Percentiles rank a stretch among this genome's conserved stretches.
Conservation (phyloP, 2,113 vertebrate genomes). For the Ciconia maguari region DNA sequence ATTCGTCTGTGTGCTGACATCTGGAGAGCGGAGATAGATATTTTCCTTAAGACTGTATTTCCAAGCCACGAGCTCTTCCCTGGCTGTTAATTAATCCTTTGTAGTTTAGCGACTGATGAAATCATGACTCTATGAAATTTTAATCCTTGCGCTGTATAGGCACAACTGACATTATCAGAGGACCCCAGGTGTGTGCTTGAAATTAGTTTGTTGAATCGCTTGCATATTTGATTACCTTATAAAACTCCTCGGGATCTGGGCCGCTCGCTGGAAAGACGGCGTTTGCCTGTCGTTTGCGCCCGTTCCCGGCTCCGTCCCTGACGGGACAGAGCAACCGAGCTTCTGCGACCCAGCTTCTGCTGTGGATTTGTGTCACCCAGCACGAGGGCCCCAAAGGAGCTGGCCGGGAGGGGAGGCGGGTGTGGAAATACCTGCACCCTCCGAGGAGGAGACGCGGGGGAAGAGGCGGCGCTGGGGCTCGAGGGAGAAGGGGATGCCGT, state of each 20-base stretch:
- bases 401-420: neutral
- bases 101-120: slow-evolving; percentile 81
- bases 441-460: neutral
- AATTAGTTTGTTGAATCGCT: slow-evolving; percentile 79
- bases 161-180: slow-evolving; percentile 71
- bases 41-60: slow-evolving; percentile 68
- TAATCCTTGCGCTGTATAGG: slow-evolving; percentile 64
- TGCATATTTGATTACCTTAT: slow-evolving; percentile 84
- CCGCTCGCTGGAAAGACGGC: neutral
- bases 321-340: neutral
- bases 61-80: slow-evolving; percentile 58
- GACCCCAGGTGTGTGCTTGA: slow-evolving; percentile 83
- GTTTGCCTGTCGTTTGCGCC: neutral
- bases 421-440: neutral
- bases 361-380: neutral
- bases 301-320: neutral
- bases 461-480: neutral
- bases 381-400: neutral
- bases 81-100: slow-evolving; percentile 91
- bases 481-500: neutral
- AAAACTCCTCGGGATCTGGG: slow-evolving; percentile 33
- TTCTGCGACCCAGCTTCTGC: neutral
- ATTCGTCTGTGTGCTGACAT: slow-evolving; percentile 46
- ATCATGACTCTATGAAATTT: slow-evolving; percentile 76
- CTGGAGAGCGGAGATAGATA: slow-evolving; percentile 75